Percentiles rank a stretch among this genome's conserved stretches.
Conservation (phyloP, 2,113 vertebrate genomes). For the Vanacampus margaritifer region DNA sequence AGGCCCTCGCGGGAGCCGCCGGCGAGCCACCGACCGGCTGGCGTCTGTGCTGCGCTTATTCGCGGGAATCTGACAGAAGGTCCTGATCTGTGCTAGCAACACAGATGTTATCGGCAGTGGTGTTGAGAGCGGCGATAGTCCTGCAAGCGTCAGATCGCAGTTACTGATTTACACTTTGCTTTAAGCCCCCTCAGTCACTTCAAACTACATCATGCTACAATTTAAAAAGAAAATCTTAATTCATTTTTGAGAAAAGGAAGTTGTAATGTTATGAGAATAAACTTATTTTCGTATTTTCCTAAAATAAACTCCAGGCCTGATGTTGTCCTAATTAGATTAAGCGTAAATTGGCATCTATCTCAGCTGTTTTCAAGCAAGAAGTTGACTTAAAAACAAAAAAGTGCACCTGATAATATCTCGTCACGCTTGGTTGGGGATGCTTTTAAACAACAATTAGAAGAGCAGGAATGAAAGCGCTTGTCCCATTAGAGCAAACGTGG, state of each 20-base stretch:
- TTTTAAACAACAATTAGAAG: background rate
- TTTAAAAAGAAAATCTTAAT: no score
- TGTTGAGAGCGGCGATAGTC: background rate
- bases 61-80: background rate
- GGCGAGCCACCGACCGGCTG: background rate
- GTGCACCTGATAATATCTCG: background rate
- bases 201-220: no score
- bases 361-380: no score
- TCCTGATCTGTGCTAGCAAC: background rate
- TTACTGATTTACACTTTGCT: background rate
- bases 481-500: background rate
- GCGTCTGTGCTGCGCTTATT: background rate
- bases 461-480: background rate
- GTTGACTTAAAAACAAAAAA: no score
- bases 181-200: background rate
- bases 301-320: no score
- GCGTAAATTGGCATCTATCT: no score
- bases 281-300: no score
- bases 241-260: no score
- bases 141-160: background rate
- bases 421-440: background rate
- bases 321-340: no score
- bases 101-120: background rate
- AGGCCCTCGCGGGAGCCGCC: background rate
- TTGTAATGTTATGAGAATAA: no score